Conservation (phyloP, 2,113 vertebrate genomes). For the Platichthys flesus region DNA sequence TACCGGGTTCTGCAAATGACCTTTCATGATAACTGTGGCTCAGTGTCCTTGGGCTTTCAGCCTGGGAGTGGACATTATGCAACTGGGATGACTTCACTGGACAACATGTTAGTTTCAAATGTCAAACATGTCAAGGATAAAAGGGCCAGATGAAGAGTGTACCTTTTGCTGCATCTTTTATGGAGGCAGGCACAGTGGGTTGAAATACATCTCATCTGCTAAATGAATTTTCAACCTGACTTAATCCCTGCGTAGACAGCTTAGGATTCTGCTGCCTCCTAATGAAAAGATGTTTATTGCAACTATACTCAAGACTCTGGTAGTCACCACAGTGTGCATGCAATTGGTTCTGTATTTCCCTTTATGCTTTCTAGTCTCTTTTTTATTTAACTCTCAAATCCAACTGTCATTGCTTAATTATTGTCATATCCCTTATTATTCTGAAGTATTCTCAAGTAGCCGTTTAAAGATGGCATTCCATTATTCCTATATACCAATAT, state of each 20-base stretch:
- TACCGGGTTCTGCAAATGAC: slow-evolving; percentile 71
- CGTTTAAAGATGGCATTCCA: no score
- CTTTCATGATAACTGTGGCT: slow-evolving; percentile 80
- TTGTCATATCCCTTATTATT: background rate
- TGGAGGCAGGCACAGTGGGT: slow-evolving; percentile 35
- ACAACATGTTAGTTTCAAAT: slow-evolving; percentile 69
- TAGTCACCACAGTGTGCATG: slow-evolving; percentile 3
- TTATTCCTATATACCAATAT: no score
- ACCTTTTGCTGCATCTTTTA: slow-evolving; percentile 50
- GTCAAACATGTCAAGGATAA: slow-evolving; percentile 71
- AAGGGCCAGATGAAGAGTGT: slow-evolving; percentile 28
- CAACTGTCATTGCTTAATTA: background rate
- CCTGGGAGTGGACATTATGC: slow-evolving; percentile 72
- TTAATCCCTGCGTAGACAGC: slow-evolving; percentile 12
- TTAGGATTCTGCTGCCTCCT: slow-evolving; percentile 24
- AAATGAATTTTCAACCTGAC: slow-evolving; percentile 29
- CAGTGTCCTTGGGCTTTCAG: slow-evolving; percentile 69
- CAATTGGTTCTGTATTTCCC: slow-evolving; percentile 3
- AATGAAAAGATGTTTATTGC: slow-evolving; percentile 53
- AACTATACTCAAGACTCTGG: slow-evolving; percentile 12
- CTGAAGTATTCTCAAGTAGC: no score
- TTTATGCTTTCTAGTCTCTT: background rate
- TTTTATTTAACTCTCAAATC: background rate
- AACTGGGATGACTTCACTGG: slow-evolving; percentile 67
- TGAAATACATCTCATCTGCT: slow-evolving; percentile 20